phyloP scores from a whole-genome alignment of 2,113 vertebrate genomes.

The Sturnira hondurensis region DNA sequence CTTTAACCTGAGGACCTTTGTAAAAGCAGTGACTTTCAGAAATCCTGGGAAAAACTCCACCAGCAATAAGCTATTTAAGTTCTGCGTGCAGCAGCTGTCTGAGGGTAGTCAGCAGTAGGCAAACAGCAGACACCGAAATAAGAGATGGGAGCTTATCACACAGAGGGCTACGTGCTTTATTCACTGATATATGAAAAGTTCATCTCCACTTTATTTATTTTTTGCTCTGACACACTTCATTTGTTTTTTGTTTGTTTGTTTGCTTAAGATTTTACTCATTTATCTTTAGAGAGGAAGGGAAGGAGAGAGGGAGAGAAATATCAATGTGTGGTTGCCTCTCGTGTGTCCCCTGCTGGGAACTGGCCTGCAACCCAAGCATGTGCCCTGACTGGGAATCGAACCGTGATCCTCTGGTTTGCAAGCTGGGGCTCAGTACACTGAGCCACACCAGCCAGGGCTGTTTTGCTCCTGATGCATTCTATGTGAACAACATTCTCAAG shows the following conservation, averaged over 20 bases:
- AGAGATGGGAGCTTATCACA: background rate
- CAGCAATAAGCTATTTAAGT: background rate
- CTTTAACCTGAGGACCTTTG: background rate
- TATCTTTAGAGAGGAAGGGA: too few species aligned
- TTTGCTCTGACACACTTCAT: background rate
- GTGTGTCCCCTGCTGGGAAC: too few species aligned
- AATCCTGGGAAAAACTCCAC: background rate
- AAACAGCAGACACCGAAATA: background rate
- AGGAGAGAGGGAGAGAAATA: too few species aligned
- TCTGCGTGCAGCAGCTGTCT: background rate
- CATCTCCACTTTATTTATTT: conserved; percentile 33
- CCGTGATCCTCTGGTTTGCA: too few species aligned
- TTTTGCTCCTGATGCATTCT: background rate
- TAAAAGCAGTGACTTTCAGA: background rate
- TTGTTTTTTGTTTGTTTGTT: too few species aligned
- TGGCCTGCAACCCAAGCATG: too few species aligned
- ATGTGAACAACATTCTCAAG: background rate
- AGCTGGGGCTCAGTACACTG: too few species aligned
- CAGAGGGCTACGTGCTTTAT: conserved; percentile 72
- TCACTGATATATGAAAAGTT: conserved; percentile 70
- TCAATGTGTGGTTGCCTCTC: too few species aligned
- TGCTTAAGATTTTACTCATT: too few species aligned
- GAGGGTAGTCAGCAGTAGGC: background rate
- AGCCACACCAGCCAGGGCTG: background rate
- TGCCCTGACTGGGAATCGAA: too few species aligned